A percentile compares a stretch with the other conserved stretches of the same genome.
These are phyloP conservation scores for Pissodes strobi DNA, from an alignment of 1,140 invertebrate species.

Conservation along the genomic window DNA sequence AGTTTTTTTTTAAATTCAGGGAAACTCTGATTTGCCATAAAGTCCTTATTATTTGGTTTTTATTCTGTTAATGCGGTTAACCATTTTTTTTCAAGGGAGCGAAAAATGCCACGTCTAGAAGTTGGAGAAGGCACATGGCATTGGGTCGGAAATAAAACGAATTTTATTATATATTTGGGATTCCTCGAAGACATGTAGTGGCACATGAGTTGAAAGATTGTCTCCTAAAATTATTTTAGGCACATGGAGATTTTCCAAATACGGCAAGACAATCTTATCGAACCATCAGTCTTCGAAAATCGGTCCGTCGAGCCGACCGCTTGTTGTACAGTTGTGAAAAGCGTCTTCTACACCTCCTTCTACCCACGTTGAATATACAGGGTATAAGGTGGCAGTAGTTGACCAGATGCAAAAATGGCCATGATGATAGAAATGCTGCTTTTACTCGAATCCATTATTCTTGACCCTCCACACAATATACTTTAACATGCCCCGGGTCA, in stretches of 20 bases:
- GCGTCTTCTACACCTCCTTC: background rate
- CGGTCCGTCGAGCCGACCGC: background rate
- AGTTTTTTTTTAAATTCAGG: background rate
- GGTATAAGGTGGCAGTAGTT: background rate
- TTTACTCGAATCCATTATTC: too few relatives aligned
- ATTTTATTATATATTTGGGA: background rate
- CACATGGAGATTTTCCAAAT: background rate
- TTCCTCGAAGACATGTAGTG: too few relatives aligned
- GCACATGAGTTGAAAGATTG: background rate
- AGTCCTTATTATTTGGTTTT: too few relatives aligned
- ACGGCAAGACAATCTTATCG: background rate
- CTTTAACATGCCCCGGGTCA: too few relatives aligned
- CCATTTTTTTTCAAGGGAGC: too few relatives aligned
- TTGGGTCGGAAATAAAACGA: background rate
- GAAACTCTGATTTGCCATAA: background rate
- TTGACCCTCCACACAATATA: too few relatives aligned
- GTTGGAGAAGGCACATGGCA: background rate
- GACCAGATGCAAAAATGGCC: background rate
- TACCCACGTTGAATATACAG: background rate
- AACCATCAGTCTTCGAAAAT: background rate
- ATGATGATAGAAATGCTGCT: background rate
- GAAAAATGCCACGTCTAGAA: too few relatives aligned
- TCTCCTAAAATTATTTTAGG: too few relatives aligned
- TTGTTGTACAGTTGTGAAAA: background rate
- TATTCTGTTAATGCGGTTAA: too few relatives aligned